Conservation (phyloP, 1,140 invertebrate species). For the Calycopis cecrops region DNA sequence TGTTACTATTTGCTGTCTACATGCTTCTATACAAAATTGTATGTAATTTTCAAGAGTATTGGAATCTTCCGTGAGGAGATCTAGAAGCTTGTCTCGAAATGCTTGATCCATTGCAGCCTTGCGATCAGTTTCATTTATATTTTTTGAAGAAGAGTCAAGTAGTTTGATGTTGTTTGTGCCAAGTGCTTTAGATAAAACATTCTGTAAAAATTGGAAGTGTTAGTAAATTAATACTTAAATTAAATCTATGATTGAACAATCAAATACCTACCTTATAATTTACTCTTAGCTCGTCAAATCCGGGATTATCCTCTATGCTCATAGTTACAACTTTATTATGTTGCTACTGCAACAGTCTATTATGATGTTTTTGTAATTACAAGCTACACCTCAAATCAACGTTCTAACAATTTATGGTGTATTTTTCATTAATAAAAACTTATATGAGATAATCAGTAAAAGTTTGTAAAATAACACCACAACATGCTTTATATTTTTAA, state of each 20-base stretch:
- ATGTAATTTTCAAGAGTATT: constrained; percentile 79
- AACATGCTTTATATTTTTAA: too few species aligned
- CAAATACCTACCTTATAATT: constrained; percentile 58
- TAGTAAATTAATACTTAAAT: constrained; percentile 18
- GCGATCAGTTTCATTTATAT: constrained; percentile 82
- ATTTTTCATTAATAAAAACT: too few species aligned
- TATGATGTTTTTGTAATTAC: too few species aligned
- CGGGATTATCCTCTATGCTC: constrained; percentile 45
- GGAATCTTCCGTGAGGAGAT: constrained; percentile 77
- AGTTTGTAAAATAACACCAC: too few species aligned
- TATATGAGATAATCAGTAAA: too few species aligned
- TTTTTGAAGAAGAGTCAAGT: constrained; percentile 66
- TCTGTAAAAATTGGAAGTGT: constrained; percentile 46
- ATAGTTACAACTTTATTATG: too few species aligned
- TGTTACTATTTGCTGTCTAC: constrained; percentile 85
- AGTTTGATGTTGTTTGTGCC: constrained; percentile 69
- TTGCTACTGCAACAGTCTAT: too few species aligned
- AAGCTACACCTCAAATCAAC: too few species aligned
- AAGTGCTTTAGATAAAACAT: constrained; percentile 72
- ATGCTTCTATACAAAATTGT: constrained; percentile 83
- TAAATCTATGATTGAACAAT: too few species aligned
- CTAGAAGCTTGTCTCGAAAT: constrained; percentile 83
- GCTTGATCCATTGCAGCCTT: constrained; percentile 89
- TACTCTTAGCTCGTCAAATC: constrained; percentile 63
- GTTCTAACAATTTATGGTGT: too few species aligned